Conservation (phyloP, 2,113 vertebrate genomes). For the Oriolus oriolus region DNA sequence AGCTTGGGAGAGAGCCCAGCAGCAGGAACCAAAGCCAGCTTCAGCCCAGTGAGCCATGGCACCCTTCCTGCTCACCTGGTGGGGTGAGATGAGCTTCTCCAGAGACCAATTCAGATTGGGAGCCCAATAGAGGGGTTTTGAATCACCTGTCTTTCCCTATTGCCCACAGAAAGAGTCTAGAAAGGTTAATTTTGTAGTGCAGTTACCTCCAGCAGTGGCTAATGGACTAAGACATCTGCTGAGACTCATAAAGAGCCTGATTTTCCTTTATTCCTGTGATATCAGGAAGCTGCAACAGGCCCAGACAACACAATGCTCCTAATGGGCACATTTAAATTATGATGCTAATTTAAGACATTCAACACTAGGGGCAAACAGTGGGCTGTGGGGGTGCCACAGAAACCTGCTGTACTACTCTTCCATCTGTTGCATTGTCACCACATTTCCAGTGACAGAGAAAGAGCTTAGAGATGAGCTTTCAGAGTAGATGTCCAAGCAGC, state of each 20-base stretch:
- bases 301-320: not conserved
- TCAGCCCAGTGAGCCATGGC: not conserved
- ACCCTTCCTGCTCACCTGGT: accelerated
- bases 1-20: not conserved
- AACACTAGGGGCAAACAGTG: not conserved
- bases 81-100: not conserved
- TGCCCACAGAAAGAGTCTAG: not conserved
- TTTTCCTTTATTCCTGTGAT: not conserved
- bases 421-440: not conserved
- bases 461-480: not conserved
- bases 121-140: not conserved
- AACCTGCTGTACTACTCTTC: not conserved
- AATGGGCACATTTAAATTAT: not conserved
- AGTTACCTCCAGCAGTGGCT: not conserved
- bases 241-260: not conserved
- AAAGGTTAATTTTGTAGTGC: not conserved
- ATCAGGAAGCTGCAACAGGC: not conserved
- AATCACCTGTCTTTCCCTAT: accelerated
- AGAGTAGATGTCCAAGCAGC: not conserved
- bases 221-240: not conserved
- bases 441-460: not conserved
- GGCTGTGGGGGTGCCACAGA: not conserved
- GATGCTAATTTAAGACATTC: not conserved
- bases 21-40: not conserved
- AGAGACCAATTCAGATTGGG: not conserved